Conservation (phyloP, 2,113 vertebrate species). For the Pardalotus punctatus region DNA sequence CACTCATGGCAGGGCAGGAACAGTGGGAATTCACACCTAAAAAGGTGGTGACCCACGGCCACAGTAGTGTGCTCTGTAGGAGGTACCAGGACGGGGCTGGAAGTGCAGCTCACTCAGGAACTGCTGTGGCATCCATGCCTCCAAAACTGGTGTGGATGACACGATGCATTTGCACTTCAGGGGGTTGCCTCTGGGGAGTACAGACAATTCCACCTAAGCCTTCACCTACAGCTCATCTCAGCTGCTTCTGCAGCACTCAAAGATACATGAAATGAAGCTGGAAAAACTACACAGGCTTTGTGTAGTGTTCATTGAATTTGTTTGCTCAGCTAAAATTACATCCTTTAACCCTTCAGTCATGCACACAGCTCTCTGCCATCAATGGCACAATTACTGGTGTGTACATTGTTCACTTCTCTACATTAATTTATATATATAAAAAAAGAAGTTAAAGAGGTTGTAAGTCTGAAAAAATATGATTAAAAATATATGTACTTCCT, state of each 20-base stretch:
- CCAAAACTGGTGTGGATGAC: not conserved
- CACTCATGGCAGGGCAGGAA: not conserved
- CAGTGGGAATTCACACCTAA: not conserved
- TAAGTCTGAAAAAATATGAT: not conserved
- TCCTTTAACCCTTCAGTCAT: not conserved
- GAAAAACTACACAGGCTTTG: not conserved
- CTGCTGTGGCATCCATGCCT: not conserved
- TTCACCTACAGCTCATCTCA: not conserved
- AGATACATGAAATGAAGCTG: not conserved
- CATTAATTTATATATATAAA: not conserved
- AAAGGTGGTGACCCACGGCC: not conserved
- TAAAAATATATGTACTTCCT: slow-evolving; percentile 33
- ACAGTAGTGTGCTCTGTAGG: not conserved
- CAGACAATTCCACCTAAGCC: not conserved
- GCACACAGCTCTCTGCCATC: not conserved
- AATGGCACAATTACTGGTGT: not conserved
- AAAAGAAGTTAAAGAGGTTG: not conserved
- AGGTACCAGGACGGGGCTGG: not conserved
- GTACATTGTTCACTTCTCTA: not conserved
- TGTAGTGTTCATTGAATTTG: not conserved
- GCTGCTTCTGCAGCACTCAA: not conserved
- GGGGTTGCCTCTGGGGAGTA: not conserved
- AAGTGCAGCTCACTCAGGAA: not conserved
- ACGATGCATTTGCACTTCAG: not conserved
- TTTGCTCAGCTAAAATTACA: not conserved